Percentiles rank a stretch among this genome's conserved stretches.
Conservation (phyloP, 2,113 vertebrate genomes). For the Tichodroma muraria region DNA sequence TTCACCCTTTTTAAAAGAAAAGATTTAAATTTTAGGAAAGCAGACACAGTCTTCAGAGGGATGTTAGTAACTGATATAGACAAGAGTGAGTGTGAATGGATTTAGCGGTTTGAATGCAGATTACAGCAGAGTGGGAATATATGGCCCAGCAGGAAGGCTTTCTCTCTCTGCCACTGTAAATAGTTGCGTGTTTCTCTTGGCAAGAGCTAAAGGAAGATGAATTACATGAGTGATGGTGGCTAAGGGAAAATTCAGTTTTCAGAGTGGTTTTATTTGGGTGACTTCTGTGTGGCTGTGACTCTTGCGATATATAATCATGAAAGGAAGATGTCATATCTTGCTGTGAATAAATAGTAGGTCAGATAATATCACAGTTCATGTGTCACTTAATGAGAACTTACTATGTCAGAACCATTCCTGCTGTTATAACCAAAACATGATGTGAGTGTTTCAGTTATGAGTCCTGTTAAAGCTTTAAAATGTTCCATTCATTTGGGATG, state of each 20-base stretch:
- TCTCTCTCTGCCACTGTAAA: not conserved
- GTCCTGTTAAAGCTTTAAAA: not conserved
- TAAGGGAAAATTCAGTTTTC: not conserved
- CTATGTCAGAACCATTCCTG: not conserved
- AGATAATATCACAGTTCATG: not conserved
- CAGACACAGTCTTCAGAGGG: not conserved
- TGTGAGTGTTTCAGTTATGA: not conserved
- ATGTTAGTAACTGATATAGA: not conserved
- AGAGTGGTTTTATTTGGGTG: not conserved
- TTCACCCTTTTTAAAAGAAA: not conserved
- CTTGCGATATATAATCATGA: not conserved
- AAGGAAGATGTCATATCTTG: not conserved
- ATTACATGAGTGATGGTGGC: not conserved
- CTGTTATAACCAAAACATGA: not conserved
- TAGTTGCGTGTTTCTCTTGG: not conserved
- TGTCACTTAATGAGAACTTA: not conserved
- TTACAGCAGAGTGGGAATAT: not conserved
- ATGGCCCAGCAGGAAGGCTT: not conserved
- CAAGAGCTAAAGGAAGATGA: not conserved
- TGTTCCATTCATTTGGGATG: not conserved
- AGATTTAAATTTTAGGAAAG: not conserved
- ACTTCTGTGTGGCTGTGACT: not conserved
- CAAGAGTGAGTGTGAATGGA: not conserved
- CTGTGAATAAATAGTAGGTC: conserved; percentile 9
- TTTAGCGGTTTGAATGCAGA: conserved; percentile 23